Conservation (phyloP, 2,888 invertebrate genomes). For the Agelastica alni region DNA sequence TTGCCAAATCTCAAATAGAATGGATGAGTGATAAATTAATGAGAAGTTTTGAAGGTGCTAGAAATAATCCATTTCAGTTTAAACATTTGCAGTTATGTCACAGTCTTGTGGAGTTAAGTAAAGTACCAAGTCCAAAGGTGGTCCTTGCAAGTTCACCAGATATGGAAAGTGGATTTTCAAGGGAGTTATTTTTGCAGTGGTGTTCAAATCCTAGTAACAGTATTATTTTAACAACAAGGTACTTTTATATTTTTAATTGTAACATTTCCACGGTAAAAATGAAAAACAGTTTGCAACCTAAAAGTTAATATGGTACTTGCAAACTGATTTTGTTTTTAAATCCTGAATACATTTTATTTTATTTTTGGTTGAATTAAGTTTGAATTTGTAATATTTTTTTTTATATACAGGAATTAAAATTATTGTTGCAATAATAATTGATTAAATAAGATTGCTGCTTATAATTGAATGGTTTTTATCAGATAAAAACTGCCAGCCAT, state of each 20-base stretch:
- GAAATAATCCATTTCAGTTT: slow-evolving; percentile 82
- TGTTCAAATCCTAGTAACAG: slow-evolving; percentile 89
- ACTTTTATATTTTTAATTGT: slow-evolving; percentile 38
- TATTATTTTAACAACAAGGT: slow-evolving; percentile 88
- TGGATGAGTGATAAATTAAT: slow-evolving; percentile 99
- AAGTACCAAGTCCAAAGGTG: slow-evolving; percentile 90
- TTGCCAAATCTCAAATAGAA: slow-evolving; percentile 98
- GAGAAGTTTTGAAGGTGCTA: slow-evolving; percentile 83
- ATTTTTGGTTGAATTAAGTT: no score
- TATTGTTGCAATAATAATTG: no score
- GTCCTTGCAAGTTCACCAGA: slow-evolving; percentile 95
- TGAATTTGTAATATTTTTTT: no score
- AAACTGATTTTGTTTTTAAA: no score
- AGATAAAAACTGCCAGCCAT: no score
- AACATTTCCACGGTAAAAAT: background rate
- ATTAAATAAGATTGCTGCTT: no score
- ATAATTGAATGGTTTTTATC: no score
- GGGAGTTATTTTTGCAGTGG: slow-evolving; percentile 95
- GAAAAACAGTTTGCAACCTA: no score
- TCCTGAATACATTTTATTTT: no score
- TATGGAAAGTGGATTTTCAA: slow-evolving; percentile 91
- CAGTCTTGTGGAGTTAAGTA: slow-evolving; percentile 80
- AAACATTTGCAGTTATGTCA: slow-evolving; percentile 94
- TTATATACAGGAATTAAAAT: no score
- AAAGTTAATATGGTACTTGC: no score